Conservation (phyloP, 1,140 invertebrate genomes). For the Himalopsyche phryganea region DNA sequence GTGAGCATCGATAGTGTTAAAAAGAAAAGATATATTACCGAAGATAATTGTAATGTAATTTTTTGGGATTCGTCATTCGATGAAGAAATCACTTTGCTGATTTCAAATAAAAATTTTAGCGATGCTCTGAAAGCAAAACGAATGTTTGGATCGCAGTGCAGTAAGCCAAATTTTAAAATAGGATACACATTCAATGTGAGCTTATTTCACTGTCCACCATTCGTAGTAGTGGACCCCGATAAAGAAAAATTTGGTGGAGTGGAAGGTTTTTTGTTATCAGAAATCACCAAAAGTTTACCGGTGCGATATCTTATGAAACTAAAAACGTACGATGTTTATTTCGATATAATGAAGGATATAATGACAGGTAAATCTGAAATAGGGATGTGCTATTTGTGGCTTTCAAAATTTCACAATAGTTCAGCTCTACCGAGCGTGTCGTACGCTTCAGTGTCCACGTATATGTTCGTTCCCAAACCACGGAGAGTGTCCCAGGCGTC, state of each 20-base stretch:
- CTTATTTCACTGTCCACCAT: conserved; percentile 16
- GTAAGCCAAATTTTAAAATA: too few relatives aligned
- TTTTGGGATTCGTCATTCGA: too few relatives aligned
- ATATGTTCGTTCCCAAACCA: conserved; percentile 9
- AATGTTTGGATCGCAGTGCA: too few relatives aligned
- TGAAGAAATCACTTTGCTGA: too few relatives aligned
- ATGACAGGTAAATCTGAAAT: conserved; percentile 1
- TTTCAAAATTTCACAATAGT: background rate
- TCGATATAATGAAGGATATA: conserved; percentile 3
- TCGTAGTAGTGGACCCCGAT: background rate
- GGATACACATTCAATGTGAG: background rate
- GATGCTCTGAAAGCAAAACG: too few relatives aligned
- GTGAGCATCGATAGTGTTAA: too few relatives aligned
- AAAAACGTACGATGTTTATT: background rate
- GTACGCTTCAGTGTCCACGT: background rate
- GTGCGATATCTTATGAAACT: conserved; percentile 6
- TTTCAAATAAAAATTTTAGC: too few relatives aligned
- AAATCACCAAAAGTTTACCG: conserved; percentile 5
- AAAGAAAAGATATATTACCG: too few relatives aligned
- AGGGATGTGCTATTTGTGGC: conserved; percentile 5
- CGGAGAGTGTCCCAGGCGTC: background rate
- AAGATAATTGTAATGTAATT: too few relatives aligned
- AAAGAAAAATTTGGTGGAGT: background rate
- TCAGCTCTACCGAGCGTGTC: background rate
- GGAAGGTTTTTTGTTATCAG: conserved; percentile 1